These are phyloP conservation scores for Aleiodes leptofemur DNA, from an alignment of 2,888 invertebrate species.

Conservation along the genomic window DNA sequence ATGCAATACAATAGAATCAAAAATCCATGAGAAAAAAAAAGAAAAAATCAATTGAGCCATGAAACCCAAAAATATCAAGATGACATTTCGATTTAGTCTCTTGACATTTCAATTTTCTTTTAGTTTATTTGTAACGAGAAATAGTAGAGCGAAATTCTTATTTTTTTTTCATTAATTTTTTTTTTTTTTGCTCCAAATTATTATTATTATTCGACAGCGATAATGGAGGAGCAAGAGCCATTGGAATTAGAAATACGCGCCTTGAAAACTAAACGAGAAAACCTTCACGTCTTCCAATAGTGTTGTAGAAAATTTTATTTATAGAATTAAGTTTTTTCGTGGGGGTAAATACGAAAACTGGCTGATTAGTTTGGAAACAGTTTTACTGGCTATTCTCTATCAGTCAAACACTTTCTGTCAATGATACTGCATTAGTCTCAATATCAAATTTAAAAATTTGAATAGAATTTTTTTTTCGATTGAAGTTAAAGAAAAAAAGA, in stretches of 20 bases:
- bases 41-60: conserved; percentile 59
- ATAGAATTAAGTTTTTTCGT: conserved; percentile 49
- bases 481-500: no score
- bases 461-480: no score
- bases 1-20: conserved; percentile 37
- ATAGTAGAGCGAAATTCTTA: neutral
- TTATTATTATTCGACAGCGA: neutral
- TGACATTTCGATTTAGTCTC: conserved; percentile 61
- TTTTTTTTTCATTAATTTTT: neutral
- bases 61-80: conserved; percentile 66
- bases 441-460: conserved; percentile 1
- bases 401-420: conserved; percentile 73
- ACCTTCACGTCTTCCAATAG: conserved; percentile 31
- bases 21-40: conserved; percentile 26
- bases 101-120: conserved; percentile 36
- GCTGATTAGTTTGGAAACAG: conserved; percentile 63
- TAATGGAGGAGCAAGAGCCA: conserved; percentile 15
- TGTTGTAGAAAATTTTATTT: conserved; percentile 48
- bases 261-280: conserved; percentile 25
- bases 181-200: neutral
- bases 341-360: conserved; percentile 50
- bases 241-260: conserved; percentile 38
- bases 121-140: neutral
- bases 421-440: conserved; percentile 51
- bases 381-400: conserved; percentile 63